Evolutionary conservation across 2,113 vertebrate species (phyloP).

Genomic region (Myiagra hebetior): DNA sequence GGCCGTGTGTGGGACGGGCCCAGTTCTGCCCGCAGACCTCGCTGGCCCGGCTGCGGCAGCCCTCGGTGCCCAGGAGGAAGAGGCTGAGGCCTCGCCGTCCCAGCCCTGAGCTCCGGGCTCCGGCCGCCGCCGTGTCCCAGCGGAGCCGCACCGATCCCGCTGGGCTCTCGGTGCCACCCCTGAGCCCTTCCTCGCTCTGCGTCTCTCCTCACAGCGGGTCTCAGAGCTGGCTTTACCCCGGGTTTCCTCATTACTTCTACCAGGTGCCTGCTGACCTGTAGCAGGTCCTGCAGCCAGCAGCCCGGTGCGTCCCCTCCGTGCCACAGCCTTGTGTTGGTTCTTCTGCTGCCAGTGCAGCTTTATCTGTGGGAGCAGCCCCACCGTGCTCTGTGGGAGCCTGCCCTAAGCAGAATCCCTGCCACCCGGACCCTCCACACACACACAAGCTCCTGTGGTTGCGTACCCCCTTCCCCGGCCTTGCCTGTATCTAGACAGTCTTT

Average conservation of each 20-base stretch:
- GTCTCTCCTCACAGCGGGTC: accelerated
- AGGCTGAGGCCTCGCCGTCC: background rate
- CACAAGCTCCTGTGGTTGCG: accelerated
- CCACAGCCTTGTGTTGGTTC: accelerated
- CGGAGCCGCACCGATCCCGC: accelerated
- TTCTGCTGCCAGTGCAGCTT: accelerated
- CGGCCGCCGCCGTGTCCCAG: background rate
- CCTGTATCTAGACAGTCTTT: background rate
- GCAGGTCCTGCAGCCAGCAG: accelerated
- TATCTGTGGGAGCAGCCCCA: background rate
- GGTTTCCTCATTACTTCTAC: accelerated
- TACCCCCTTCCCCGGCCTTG: background rate
- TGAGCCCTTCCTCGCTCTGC: too few species aligned
- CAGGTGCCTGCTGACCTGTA: background rate
- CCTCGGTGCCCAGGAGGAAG: background rate
- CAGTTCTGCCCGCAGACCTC: background rate
- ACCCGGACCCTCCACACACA: background rate
- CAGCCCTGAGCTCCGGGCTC: background rate
- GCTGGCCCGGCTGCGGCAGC: background rate
- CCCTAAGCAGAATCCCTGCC: background rate
- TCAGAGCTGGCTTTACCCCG: accelerated
- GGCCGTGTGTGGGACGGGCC: background rate
- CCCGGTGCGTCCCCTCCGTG: accelerated
- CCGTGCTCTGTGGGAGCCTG: background rate
- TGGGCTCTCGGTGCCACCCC: accelerated